phyloP scores from a whole-genome alignment of 2,797 vertebrate genomes.

The Phylloscopus collybita region DNA sequence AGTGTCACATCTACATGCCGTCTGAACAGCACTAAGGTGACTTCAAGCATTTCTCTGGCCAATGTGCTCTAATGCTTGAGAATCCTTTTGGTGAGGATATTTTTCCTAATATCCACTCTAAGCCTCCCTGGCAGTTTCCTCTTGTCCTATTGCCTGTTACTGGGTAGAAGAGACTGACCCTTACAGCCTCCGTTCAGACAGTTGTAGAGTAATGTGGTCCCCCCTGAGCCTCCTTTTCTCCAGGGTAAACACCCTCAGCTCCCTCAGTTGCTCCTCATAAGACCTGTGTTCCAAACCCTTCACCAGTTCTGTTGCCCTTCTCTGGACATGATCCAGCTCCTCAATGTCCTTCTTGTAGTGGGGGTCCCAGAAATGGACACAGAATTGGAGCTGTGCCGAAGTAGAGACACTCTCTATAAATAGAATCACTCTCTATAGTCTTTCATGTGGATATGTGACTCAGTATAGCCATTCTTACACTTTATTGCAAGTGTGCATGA shows the following conservation, averaged over 20 bases:
- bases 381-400: fast-evolving
- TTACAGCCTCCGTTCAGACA: not conserved
- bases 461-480: not conserved
- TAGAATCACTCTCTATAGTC: not conserved
- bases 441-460: not conserved
- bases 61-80: not conserved
- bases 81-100: not conserved
- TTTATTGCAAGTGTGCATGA: not conserved
- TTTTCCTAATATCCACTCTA: not conserved
- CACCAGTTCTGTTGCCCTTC: not conserved
- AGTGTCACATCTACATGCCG: not conserved
- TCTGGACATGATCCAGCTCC: not conserved
- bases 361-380: not conserved
- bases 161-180: not conserved
- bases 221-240: not conserved
- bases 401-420: not conserved
- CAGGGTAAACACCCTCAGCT: fast-evolving
- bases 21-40: not conserved
- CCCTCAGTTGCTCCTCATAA: fast-evolving
- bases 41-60: not conserved
- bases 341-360: not conserved
- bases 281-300: not conserved
- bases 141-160: fast-evolving
- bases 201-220: fast-evolving
- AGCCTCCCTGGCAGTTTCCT: not conserved